Base-by-base conservation (phyloP, 2,113 vertebrate genomes). In the Microtus ochrogaster region DNA sequence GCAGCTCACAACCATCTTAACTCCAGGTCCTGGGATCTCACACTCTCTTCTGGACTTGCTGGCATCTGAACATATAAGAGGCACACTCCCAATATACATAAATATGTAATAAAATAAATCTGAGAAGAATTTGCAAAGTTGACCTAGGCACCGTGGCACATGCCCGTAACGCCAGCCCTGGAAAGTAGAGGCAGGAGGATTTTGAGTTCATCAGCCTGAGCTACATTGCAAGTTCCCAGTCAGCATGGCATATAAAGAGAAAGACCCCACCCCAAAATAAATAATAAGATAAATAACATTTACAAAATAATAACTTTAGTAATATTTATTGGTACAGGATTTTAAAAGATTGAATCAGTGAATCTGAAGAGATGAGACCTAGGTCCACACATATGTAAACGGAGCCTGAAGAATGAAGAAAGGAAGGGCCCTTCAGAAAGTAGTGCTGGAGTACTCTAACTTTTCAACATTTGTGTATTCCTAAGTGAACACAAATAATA, bases 281-380 rank as follows among this genome's bases (percentile, higher is more conserved):
- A 49, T 49, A 55, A 41, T 78, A 58, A 63, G 72, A 12, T 49
- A 55, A 72, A 26, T 26, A n/a, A 52, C n/a, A 24, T 8, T 24
- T 70, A 87, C 49, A 70, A 70, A 70, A 91, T 66, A 65, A 68
- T 82, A 95, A 88, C 24, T 72, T 72, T 63, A 90, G 65, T 36
- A 68, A 10, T 74, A 41, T 73, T 13, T 82, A 52, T 52, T 63
- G 44, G 12, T 91, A 30, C n/a, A 41, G 24, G 30, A 58, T 58
- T 58, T 58, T 58, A 58, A 70, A 76, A 84, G 89, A 74, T 21
- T 61, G 86, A 81, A 77, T 33, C 26, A 90, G 52, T 72, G 70
- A 91, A 83, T 91, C 14, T 88, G 55, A 65, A 70, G 49, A 88
- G 12, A n/a, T 13, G 44, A 87, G 36, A 55, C 22, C 3, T 74